phyloP scores from a whole-genome alignment of 2,797 vertebrate genomes.

The Loriculus beryllinus region DNA sequence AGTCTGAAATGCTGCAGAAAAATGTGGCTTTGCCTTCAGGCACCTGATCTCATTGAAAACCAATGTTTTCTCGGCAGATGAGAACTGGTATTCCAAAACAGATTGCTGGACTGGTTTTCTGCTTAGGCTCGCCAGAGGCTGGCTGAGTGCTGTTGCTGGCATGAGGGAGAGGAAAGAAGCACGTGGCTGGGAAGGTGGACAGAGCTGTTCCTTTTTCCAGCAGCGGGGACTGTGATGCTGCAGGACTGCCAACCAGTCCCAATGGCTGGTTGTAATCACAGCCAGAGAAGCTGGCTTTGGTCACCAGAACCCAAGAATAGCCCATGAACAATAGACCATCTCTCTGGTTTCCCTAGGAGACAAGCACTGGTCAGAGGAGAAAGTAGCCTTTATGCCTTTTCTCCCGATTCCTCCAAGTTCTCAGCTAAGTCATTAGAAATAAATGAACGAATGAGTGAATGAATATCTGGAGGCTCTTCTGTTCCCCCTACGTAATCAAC shows the following conservation, averaged over 20 bases:
- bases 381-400: not conserved
- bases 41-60: slow-evolving; percentile 16
- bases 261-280: not conserved
- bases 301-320: not conserved
- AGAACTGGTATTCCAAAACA: not conserved
- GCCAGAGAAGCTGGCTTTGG: not conserved
- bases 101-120: slow-evolving; percentile 4
- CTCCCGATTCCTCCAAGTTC: not conserved
- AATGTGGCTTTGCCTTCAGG: not conserved
- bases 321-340: fast-evolving
- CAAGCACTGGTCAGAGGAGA: not conserved
- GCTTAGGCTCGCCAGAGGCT: not conserved
- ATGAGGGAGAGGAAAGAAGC: not conserved
- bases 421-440: not conserved
- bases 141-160: not conserved
- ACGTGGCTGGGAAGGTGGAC: not conserved
- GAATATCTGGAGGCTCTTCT: slow-evolving; percentile 12
- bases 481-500: not conserved
- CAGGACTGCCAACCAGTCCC: not conserved
- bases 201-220: not conserved
- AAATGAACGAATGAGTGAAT: not conserved
- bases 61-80: not conserved
- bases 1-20: not conserved
- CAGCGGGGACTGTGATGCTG: not conserved
- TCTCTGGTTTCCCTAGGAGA: not conserved